phyloP scores from a whole-genome alignment of 2,888 invertebrate species.

The Yponomeuta sedellus region DNA sequence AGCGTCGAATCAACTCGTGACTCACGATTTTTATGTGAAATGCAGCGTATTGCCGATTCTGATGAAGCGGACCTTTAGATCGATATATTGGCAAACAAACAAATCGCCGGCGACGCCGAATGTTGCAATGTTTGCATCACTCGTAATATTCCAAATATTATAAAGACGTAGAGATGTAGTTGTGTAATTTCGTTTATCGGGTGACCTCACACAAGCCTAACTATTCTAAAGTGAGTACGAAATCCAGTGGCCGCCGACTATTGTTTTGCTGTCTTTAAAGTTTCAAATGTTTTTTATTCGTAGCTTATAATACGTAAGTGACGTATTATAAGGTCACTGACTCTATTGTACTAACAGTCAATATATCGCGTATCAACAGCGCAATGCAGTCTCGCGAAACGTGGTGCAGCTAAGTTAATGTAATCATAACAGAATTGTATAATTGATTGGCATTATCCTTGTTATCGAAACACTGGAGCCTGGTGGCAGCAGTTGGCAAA shows the following conservation, averaged over 20 bases:
- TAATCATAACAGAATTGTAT: neutral
- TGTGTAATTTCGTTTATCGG: neutral
- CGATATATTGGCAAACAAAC: conserved; percentile 1
- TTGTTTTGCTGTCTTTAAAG: no score
- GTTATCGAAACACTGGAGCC: neutral
- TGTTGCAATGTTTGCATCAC: conserved; percentile 7
- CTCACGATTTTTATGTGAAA: neutral
- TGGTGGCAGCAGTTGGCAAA: neutral
- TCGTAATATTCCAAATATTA: neutral
- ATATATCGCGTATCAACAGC: no score
- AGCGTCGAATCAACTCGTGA: neutral
- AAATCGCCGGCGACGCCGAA: neutral
- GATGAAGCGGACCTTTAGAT: neutral
- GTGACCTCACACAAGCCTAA: neutral
- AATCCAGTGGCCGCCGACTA: neutral
- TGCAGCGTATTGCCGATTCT: neutral
- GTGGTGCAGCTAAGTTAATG: neutral
- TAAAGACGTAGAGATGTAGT: neutral
- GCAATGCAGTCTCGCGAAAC: neutral
- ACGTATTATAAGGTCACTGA: no score
- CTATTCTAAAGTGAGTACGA: neutral
- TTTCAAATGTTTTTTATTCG: no score
- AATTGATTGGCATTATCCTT: neutral
- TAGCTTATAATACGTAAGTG: no score
- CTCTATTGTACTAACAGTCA: no score